A percentile compares a stretch with the other conserved stretches of the same genome.
These are phyloP conservation scores for Chlamydotis undulata DNA, from an alignment of 2,113 vertebrate genomes.

Conservation along the genomic window DNA sequence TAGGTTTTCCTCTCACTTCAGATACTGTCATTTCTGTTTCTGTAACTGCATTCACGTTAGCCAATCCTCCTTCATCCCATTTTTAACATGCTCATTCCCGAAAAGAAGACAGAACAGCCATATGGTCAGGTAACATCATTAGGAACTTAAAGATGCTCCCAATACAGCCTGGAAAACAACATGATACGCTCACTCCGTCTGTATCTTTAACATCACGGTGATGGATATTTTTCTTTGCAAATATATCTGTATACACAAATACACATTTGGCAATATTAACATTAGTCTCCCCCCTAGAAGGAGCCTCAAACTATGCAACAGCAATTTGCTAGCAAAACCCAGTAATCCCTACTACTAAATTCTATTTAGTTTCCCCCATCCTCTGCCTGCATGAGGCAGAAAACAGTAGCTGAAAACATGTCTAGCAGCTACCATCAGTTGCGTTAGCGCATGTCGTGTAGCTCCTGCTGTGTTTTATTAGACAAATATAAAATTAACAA, in stretches of 20 bases:
- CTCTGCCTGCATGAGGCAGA: neutral
- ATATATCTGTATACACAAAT: neutral
- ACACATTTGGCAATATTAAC: neutral
- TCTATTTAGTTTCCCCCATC: neutral
- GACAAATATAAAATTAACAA: slow-evolving; percentile 98
- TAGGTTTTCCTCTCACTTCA: neutral
- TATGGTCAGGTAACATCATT: neutral
- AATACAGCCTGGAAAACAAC: neutral
- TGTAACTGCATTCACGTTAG: neutral
- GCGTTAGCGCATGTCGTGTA: slow-evolving; percentile 43
- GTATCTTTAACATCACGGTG: neutral
- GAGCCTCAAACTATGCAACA: neutral
- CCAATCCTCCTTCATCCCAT: neutral
- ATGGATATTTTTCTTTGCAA: neutral
- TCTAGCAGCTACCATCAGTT: slow-evolving; percentile 49
- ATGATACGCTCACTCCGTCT: neutral
- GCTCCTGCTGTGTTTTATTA: slow-evolving; percentile 90
- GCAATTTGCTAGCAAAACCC: neutral
- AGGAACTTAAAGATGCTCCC: neutral
- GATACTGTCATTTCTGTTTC: neutral
- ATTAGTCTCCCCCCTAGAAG: neutral
- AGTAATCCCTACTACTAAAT: neutral
- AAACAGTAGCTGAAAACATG: neutral
- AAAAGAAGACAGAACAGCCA: neutral
- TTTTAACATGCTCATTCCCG: neutral